Percentiles rank a stretch among this genome's conserved stretches.
phyloP scores from a whole-genome alignment of 2,888 invertebrate genomes.

The Ariolimax columbianus region DNA sequence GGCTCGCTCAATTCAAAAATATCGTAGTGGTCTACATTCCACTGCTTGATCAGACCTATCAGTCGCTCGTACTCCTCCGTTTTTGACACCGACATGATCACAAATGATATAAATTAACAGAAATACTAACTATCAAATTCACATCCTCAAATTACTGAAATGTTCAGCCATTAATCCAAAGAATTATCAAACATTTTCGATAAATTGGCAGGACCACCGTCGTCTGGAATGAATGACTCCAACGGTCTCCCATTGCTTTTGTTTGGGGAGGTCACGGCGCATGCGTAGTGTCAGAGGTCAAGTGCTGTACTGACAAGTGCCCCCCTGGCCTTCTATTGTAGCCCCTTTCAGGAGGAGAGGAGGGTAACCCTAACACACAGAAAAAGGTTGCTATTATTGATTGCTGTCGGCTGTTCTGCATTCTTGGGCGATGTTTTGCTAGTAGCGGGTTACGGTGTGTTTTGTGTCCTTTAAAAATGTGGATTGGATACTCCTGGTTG shows the following conservation, averaged over 20 bases:
- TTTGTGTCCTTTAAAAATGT: no score
- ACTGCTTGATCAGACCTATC: conserved; percentile 88
- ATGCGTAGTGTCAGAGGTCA: conserved; percentile 3
- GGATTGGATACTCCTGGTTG: no score
- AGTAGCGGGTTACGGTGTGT: no score
- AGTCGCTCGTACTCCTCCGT: conserved; percentile 72
- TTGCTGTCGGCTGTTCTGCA: no score
- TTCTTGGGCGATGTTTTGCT: no score
- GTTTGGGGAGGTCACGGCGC: background rate
- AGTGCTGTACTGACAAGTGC: background rate
- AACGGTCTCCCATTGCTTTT: conserved; percentile 10
- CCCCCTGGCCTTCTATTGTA: no score
- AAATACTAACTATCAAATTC: background rate
- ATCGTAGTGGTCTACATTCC: conserved; percentile 99
- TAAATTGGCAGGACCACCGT: background rate
- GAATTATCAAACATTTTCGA: background rate
- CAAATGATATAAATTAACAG: background rate
- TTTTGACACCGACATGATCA: conserved; percentile 42
- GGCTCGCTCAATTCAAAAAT: conserved; percentile 98
- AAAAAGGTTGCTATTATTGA: no score
- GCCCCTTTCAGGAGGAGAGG: no score
- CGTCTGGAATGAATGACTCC: background rate
- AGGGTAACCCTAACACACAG: no score
- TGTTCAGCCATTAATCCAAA: background rate
- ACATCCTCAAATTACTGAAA: background rate